These are phyloP conservation scores for Acanthurus lineatus DNA, from an alignment of 2,797 vertebrate genomes.

Conservation along the genomic window DNA sequence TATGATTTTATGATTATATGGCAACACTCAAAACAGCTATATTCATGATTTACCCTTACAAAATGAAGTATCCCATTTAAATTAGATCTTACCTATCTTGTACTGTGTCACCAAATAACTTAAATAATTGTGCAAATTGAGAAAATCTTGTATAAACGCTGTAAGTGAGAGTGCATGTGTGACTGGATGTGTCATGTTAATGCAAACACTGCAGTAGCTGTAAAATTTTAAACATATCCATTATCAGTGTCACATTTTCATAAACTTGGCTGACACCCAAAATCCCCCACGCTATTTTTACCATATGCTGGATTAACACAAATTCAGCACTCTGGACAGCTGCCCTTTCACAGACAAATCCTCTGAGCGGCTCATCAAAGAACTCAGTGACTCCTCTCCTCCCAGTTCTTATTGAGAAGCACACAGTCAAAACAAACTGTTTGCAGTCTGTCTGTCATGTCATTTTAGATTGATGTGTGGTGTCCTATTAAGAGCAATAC, in stretches of 20 bases:
- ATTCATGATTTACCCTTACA: neutral
- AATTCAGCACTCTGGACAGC: constrained; percentile 87
- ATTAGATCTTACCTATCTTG: neutral
- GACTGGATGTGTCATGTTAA: constrained; percentile 4
- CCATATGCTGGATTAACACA: constrained; percentile 85
- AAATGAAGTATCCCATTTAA: neutral
- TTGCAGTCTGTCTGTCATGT: constrained; percentile 32
- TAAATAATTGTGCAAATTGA: neutral
- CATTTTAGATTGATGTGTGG: constrained; percentile 24
- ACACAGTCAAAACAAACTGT: constrained; percentile 62
- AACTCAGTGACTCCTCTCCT: constrained; percentile 77
- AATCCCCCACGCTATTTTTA: constrained; percentile 81
- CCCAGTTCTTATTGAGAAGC: constrained; percentile 67
- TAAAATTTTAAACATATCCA: constrained; percentile 14
- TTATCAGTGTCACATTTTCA: constrained; percentile 61
- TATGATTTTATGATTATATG: neutral
- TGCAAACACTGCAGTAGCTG: neutral
- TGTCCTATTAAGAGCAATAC: constrained; percentile 53
- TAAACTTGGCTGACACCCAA: constrained; percentile 75
- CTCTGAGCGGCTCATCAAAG: constrained; percentile 84
- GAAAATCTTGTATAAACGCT: neutral
- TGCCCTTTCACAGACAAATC: constrained; percentile 84
- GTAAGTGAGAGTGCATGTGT: neutral
- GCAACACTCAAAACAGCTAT: neutral
- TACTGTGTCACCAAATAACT: neutral